Percentiles rank a stretch among this genome's conserved stretches.
Conservation (phyloP, 2,888 invertebrate genomes). For the Girardia tigrina region DNA sequence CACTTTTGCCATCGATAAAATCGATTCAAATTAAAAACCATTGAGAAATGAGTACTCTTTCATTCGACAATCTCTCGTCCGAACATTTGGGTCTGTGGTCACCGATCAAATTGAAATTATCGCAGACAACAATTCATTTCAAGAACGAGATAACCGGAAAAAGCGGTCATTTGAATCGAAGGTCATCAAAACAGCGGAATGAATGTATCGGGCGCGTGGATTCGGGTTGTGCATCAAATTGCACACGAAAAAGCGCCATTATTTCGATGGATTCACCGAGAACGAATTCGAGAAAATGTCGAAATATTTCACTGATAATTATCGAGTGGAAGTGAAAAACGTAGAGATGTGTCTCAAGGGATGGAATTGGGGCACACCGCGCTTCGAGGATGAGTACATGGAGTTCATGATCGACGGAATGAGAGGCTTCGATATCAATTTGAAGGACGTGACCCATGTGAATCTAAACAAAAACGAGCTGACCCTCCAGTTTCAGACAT, state of each 20-base stretch:
- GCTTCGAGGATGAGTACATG: conserved; percentile 58
- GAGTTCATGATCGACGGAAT: conserved; percentile 46
- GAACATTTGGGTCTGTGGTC: not conserved
- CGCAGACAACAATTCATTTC: conserved; percentile 55
- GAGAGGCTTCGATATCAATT: conserved; percentile 83
- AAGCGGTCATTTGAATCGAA: conserved; percentile 67
- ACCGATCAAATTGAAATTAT: not conserved
- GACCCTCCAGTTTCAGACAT: conserved; percentile 89
- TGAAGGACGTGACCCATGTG: conserved; percentile 86
- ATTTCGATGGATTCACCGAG: conserved; percentile 85
- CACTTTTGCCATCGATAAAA: no score
- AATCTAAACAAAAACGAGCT: conserved; percentile 93
- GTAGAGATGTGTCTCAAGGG: conserved; percentile 84
- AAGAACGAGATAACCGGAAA: conserved; percentile 91
- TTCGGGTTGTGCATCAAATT: conserved; percentile 76
- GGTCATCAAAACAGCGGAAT: conserved; percentile 77
- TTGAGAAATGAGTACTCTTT: not conserved
- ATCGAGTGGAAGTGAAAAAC: conserved; percentile 57
- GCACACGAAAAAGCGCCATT: conserved; percentile 72
- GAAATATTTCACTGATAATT: conserved; percentile 31
- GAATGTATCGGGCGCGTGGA: conserved; percentile 75
- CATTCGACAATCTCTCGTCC: not conserved
- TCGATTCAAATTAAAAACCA: no score
- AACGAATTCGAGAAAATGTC: conserved; percentile 43
- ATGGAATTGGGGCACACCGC: conserved; percentile 97